These are phyloP conservation scores for Suncus etruscus DNA, from an alignment of 2,113 vertebrate genomes.

Conservation along the genomic window DNA sequence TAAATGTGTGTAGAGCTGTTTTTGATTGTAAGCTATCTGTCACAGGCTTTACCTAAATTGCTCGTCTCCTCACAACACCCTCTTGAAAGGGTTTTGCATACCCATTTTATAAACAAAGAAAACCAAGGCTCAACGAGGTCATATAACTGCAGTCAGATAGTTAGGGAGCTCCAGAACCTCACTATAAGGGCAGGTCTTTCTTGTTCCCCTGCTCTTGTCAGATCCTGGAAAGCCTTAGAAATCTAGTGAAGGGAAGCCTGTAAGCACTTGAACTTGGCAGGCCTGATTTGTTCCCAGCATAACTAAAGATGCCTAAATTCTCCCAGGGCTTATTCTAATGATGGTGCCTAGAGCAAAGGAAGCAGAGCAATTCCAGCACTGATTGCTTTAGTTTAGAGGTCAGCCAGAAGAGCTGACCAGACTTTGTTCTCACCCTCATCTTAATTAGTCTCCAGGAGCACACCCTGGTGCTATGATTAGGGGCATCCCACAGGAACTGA, in stretches of 20 bases:
- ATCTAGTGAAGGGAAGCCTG: neutral
- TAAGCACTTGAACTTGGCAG: neutral
- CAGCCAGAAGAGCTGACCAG: neutral
- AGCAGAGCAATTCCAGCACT: neutral
- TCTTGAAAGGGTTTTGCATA: neutral
- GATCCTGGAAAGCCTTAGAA: neutral
- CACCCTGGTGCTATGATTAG: neutral
- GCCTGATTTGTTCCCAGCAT: neutral
- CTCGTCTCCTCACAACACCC: neutral
- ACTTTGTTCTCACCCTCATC: slow-evolving; percentile 21
- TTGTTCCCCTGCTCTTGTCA: neutral
- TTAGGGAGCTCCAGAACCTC: neutral
- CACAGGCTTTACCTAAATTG: neutral
- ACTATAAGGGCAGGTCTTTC: neutral
- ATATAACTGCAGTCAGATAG: neutral
- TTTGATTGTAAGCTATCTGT: neutral
- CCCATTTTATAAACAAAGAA: neutral
- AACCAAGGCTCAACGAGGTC: neutral
- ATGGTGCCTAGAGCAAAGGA: neutral
- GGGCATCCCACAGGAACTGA: neutral
- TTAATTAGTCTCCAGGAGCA: neutral
- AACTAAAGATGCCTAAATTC: slow-evolving; percentile 16
- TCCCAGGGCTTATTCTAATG: neutral
- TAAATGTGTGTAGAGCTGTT: neutral
- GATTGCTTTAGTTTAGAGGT: neutral